phyloP scores from a whole-genome alignment of 2,888 invertebrate genomes.

The Platycnemis pennipes region DNA sequence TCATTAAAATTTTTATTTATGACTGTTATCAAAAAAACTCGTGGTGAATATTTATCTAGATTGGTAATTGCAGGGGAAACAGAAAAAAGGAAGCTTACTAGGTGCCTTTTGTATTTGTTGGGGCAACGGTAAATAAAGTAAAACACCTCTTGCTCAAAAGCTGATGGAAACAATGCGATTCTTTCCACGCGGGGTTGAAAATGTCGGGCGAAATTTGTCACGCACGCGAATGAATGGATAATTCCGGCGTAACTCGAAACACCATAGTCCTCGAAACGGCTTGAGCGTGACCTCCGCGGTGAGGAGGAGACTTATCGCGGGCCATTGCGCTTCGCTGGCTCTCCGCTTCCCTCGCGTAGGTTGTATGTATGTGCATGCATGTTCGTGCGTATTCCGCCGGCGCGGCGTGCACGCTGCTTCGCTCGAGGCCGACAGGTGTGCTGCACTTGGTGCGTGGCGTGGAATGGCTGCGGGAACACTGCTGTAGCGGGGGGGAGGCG shows the following conservation, averaged over 20 bases:
- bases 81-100: no score
- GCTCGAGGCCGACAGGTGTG: not conserved
- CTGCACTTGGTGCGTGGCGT: not conserved
- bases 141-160: not conserved
- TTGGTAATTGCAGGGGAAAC: no score
- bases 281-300: conserved; percentile 50
- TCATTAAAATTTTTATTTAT: no score
- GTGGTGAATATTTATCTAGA: no score
- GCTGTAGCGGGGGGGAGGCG: not conserved
- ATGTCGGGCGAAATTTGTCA: not conserved
- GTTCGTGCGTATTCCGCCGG: not conserved
- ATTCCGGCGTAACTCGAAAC: not conserved
- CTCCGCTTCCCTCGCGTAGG: no score
- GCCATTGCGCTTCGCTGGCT: conserved; percentile 48
- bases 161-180: no score
- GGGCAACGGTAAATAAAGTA: not conserved
- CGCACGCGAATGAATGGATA: not conserved
- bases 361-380: not conserved
- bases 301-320: not conserved
- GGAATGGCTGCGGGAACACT: not conserved
- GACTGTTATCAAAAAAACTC: no score
- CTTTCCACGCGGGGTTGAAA: not conserved
- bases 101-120: no score
- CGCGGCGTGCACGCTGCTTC: not conserved
- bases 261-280: not conserved